Base-by-base conservation (phyloP, 2,113 vertebrate genomes). In the Pavo muticus region DNA sequence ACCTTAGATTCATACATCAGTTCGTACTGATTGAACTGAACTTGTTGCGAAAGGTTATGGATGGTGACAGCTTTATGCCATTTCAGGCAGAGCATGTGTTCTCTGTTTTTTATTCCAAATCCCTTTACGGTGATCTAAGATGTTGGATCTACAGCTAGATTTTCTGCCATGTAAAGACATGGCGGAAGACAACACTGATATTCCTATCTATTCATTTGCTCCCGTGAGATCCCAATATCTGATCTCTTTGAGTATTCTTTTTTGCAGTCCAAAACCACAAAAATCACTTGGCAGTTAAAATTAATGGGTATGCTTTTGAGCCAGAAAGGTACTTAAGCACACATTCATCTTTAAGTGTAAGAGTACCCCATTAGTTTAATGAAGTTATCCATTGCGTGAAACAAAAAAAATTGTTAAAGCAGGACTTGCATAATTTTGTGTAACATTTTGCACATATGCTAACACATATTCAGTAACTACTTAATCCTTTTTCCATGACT, bases 211-310 rank as follows among this genome's bases (percentile, higher is more conserved):
- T 89, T 90, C 52, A n/a, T 47, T 83, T 93, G 40, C 79, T 96
- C 93, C 78, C 70, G 37, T 84, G 75, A 56, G 77, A 94, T 94
- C 63, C 87, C 47, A 85, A 88, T 95, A 96, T 56, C 77, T 94
- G 95, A 94, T 96, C 74, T 97, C 87, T 84, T 45, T 14, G 72
- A 57, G 72, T 84, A 94, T 74, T 97, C 84, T 74, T 90, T 30
- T 96, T 92, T 97, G 93, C 96, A 95, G 95, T 97, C 87, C 95
- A 94, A 97, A 96, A 84, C 94, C 95, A 96, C 94, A 92, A 88
- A 91, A 95, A 93, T 42, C 69, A 25, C 95, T 95, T 76, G 91
- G 86, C 87, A 95, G 97, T 42, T 95, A 89, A 97, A 96, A 96
- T 88, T 88, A 94, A 95, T 92, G 89, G 89, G 90, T 94, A 4